Conservation (phyloP, 2,113 vertebrate species). For the Pantherophis guttatus region DNA sequence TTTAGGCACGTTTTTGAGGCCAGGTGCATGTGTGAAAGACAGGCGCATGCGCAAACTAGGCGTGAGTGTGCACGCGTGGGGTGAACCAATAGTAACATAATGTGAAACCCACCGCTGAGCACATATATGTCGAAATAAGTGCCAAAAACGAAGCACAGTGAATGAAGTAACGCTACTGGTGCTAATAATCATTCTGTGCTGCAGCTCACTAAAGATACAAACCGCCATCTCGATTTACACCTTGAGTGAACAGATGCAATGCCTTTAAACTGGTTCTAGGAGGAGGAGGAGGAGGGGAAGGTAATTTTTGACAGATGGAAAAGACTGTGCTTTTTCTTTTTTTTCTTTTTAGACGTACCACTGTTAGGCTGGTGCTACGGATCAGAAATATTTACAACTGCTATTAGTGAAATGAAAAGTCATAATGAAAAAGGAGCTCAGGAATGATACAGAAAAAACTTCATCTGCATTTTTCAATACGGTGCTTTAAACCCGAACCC, state of each 20-base stretch:
- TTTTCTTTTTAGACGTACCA: background rate
- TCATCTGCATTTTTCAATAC: background rate
- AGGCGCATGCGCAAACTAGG: too few species aligned
- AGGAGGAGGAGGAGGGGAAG: background rate
- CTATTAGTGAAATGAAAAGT: background rate
- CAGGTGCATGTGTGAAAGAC: too few species aligned
- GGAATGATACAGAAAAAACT: background rate
- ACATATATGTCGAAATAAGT: background rate
- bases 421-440: background rate
- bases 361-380: background rate
- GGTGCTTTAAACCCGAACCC: background rate
- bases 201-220: background rate
- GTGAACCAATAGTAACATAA: too few species aligned
- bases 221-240: slow-evolving; percentile 8
- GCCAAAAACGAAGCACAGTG: background rate
- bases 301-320: background rate
- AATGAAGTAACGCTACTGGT: background rate
- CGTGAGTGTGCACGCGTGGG: too few species aligned
- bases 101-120: too few species aligned
- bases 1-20: too few species aligned
- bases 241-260: background rate
- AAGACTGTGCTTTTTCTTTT: background rate
- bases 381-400: background rate
- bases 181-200: background rate
- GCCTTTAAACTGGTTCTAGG: background rate